Evolutionary conservation across 2,888 invertebrate genomes (phyloP).

Genomic region (Calameuta filiformis): DNA sequence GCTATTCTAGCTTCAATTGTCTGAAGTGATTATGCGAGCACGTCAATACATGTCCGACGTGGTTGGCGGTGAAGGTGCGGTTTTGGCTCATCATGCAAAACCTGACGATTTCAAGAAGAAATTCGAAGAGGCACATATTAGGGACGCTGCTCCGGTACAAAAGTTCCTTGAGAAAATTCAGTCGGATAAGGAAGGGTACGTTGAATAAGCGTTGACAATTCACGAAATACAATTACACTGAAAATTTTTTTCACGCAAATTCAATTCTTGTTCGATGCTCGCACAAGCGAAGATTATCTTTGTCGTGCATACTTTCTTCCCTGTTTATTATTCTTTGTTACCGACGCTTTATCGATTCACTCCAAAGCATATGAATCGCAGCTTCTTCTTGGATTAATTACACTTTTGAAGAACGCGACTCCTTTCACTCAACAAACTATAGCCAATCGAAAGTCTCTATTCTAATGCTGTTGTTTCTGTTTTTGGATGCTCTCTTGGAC

Average conservation of each 20-base stretch:
- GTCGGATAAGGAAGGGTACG: conserved; percentile 92
- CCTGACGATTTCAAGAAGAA: conserved; percentile 88
- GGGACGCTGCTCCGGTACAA: conserved; percentile 82
- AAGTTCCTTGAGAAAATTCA: conserved; percentile 93
- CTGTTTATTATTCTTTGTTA: neutral
- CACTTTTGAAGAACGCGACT: neutral
- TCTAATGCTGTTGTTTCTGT: conserved; percentile 31
- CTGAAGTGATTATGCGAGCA: conserved; percentile 96
- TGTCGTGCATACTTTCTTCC: neutral
- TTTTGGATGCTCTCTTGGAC: conserved; percentile 43
- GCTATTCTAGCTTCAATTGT: conserved; percentile 86
- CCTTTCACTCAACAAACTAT: neutral
- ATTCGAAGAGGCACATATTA: conserved; percentile 78
- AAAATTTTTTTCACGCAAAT: neutral
- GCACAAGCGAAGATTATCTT: neutral
- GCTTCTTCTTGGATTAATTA: neutral
- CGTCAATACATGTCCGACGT: conserved; percentile 94
- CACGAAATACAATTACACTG: neutral
- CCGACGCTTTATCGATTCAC: neutral
- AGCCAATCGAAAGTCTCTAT: conserved; percentile 14
- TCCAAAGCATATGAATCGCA: neutral
- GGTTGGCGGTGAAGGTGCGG: conserved; percentile 88
- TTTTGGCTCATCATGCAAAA: conserved; percentile 87
- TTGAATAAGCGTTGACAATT: conserved; percentile 10
- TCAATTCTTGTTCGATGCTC: neutral